phyloP scores from a whole-genome alignment of 2,888 invertebrate genomes.

The Euproctis similis region DNA sequence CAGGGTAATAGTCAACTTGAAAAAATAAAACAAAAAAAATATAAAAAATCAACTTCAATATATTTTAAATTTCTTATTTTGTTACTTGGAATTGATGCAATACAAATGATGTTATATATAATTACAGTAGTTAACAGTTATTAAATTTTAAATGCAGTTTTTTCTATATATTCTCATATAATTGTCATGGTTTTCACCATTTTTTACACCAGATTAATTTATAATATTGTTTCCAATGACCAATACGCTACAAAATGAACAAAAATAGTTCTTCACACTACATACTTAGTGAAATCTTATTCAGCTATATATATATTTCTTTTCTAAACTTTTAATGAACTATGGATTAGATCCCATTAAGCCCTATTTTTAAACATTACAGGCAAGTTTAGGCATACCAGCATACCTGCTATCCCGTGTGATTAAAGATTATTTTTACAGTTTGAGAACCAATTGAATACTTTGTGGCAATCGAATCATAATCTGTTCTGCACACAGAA shows the following conservation, averaged over 20 bases:
- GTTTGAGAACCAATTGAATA: constrained; percentile 51
- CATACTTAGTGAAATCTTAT: constrained; percentile 37
- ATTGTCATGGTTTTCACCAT: constrained; percentile 65
- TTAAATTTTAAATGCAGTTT: constrained; percentile 69
- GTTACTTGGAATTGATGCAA: constrained; percentile 68
- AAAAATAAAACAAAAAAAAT: constrained; percentile 26
- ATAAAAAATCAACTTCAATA: constrained; percentile 71
- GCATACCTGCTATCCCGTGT: constrained; percentile 31
- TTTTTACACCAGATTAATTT: constrained; percentile 28
- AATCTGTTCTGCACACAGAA: too few species aligned
- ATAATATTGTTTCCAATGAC: constrained; percentile 28
- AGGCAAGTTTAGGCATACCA: constrained; percentile 68
- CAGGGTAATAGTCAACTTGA: too few species aligned
- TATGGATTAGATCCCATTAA: constrained; percentile 54
- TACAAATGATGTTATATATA: constrained; percentile 71
- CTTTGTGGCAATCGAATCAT: constrained; percentile 32
- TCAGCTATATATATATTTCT: constrained; percentile 46
- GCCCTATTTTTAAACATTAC: constrained; percentile 44
- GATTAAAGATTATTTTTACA: constrained; percentile 21
- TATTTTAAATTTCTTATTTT: constrained; percentile 65
- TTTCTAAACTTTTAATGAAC: constrained; percentile 46
- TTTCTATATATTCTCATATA: constrained; percentile 45
- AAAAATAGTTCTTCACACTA: constrained; percentile 29
- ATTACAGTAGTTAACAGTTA: constrained; percentile 69
- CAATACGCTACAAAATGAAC: constrained; percentile 27